These are phyloP conservation scores for Promerops cafer DNA, from an alignment of 2,113 vertebrate genomes.

Conservation along the genomic window DNA sequence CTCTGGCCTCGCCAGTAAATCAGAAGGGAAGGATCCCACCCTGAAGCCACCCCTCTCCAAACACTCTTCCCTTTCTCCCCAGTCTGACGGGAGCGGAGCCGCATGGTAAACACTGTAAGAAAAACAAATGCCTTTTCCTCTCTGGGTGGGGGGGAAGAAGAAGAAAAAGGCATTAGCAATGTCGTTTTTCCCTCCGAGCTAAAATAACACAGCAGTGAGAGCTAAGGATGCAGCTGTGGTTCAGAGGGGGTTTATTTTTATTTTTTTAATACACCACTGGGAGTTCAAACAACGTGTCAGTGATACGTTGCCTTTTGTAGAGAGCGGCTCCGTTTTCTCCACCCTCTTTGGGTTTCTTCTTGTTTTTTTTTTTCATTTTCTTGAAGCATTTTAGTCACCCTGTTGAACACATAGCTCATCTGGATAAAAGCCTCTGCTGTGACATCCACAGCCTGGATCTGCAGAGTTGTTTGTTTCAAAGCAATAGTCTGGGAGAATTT, in stretches of 20 bases:
- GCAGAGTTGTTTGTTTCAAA: conserved; percentile 37
- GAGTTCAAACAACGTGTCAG: conserved; percentile 44
- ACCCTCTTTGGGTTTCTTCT: background rate
- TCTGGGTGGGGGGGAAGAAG: background rate
- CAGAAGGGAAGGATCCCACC: conserved; percentile 4
- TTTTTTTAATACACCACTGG: conserved; percentile 42
- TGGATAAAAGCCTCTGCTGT: conserved; percentile 60
- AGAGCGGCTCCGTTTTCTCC: background rate
- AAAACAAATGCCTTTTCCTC: conserved; percentile 12
- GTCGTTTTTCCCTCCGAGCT: background rate
- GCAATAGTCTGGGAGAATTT: conserved; percentile 44
- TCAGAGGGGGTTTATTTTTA: conserved; percentile 23
- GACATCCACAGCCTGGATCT: conserved; percentile 17
- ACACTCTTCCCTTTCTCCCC: background rate
- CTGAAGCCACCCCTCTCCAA: background rate
- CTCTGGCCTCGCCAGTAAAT: background rate
- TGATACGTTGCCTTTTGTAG: background rate
- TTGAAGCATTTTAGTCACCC: conserved; percentile 47
- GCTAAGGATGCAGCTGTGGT: conserved; percentile 45
- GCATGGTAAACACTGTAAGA: background rate
- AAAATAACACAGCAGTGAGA: background rate
- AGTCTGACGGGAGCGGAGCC: background rate
- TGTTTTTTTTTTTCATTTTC: background rate
- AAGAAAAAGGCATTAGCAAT: background rate
- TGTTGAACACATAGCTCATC: conserved; percentile 4